Evolutionary conservation across 2,797 vertebrate genomes (phyloP).

Genomic region (Melanotaenia boesemani): DNA sequence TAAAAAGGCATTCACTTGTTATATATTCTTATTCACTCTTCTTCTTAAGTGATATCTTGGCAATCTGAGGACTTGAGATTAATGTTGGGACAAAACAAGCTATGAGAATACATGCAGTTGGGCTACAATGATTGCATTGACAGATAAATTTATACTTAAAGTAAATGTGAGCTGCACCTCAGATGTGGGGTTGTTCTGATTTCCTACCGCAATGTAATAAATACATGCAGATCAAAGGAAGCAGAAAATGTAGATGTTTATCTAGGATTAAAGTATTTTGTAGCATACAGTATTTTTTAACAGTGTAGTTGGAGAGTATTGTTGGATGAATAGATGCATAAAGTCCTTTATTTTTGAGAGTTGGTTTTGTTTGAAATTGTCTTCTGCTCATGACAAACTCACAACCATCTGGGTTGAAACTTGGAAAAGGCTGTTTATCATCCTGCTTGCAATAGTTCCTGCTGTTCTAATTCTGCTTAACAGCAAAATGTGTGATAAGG

Average conservation of each 20-base stretch:
- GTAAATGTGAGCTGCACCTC: neutral
- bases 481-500: conserved; percentile 51
- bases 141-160: neutral
- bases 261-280: neutral
- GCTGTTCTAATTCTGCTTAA: conserved; percentile 62
- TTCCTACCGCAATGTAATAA: neutral
- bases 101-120: neutral
- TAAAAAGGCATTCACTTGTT: neutral
- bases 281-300: neutral
- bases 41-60: neutral
- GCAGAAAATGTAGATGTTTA: conserved; percentile 2
- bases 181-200: conserved; percentile 9
- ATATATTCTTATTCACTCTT: neutral
- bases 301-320: neutral
- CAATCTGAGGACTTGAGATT: neutral
- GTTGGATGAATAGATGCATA: conserved; percentile 4
- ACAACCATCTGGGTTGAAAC: conserved; percentile 76
- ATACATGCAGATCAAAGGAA: conserved; percentile 4
- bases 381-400: conserved; percentile 61
- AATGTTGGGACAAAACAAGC: conserved; percentile 7
- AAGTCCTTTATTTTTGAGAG: conserved; percentile 35
- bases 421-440: conserved; percentile 62
- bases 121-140: neutral
- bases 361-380: conserved; percentile 44
- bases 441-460: conserved; percentile 61